Conservation (phyloP, 2,113 vertebrate species). For the Siniperca knerii region DNA sequence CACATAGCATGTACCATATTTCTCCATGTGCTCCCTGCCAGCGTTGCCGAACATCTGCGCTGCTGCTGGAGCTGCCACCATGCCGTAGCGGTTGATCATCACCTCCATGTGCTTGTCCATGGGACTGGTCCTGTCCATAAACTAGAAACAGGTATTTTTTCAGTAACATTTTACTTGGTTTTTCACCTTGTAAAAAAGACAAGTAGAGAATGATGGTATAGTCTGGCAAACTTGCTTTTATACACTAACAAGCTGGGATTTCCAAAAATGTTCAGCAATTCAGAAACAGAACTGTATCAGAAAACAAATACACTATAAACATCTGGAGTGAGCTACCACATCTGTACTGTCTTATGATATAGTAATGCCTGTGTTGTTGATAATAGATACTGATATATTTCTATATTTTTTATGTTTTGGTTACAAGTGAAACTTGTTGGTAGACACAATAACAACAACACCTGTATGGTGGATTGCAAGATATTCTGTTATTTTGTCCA, state of each 20-base stretch:
- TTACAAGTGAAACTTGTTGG: neutral
- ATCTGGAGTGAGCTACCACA: neutral
- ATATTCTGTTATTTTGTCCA: neutral
- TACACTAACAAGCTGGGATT: too few relatives aligned
- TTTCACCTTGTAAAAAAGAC: neutral
- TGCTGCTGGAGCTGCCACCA: slow-evolving; percentile 84
- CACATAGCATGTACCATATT: slow-evolving; percentile 87
- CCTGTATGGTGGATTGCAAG: neutral
- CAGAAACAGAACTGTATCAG: too few relatives aligned
- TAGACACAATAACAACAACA: neutral
- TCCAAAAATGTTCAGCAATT: too few relatives aligned
- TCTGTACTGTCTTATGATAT: neutral
- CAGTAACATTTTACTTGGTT: neutral
- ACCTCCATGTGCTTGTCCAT: slow-evolving; percentile 93
- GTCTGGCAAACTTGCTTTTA: too few relatives aligned
- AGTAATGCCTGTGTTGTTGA: neutral
- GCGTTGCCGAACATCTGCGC: slow-evolving; percentile 92
- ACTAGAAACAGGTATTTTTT: slow-evolving; percentile 70
- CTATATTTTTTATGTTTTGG: neutral
- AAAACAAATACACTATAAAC: too few relatives aligned
- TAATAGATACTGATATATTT: neutral
- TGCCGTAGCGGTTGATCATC: slow-evolving; percentile 87
- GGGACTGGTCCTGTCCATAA: slow-evolving; percentile 85
- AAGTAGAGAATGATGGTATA: neutral
- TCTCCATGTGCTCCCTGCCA: slow-evolving; percentile 96